phyloP scores from a whole-genome alignment of 2,888 invertebrate species.

The Selenia dentaria region DNA sequence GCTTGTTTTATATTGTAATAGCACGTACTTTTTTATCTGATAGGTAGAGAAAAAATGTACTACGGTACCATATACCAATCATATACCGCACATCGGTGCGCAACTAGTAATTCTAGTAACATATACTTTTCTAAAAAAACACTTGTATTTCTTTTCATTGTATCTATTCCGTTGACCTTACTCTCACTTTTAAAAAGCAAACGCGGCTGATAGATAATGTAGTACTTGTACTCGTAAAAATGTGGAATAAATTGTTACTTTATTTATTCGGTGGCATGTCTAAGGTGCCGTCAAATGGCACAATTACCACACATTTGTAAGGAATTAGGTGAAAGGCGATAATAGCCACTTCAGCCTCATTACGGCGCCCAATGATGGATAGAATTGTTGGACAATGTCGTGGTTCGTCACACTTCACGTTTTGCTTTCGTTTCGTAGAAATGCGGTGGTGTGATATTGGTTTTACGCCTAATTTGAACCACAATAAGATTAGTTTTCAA shows the following conservation, averaged over 20 bases:
- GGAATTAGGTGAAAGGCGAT: conserved; percentile 67
- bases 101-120: no score
- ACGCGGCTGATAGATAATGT: conserved; percentile 16
- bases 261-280: conserved; percentile 7
- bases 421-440: conserved; percentile 43
- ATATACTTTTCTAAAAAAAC: no score
- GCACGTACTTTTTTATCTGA: no score
- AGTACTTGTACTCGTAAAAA: background rate
- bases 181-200: conserved; percentile 32
- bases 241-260: background rate
- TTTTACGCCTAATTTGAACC: conserved; percentile 20
- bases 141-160: background rate
- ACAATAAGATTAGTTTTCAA: conserved; percentile 15
- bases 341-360: conserved; percentile 64
- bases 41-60: no score
- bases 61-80: no score
- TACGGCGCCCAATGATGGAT: conserved; percentile 56
- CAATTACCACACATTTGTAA: conserved; percentile 25
- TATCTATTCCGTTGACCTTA: conserved; percentile 14
- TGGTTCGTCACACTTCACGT: conserved; percentile 50
- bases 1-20: no score
- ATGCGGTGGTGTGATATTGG: conserved; percentile 32
- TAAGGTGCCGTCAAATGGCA: conserved; percentile 37
- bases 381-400: conserved; percentile 51
- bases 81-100: no score